phyloP scores from a whole-genome alignment of 1,140 invertebrate species.

The Brachionus manjavacas region DNA sequence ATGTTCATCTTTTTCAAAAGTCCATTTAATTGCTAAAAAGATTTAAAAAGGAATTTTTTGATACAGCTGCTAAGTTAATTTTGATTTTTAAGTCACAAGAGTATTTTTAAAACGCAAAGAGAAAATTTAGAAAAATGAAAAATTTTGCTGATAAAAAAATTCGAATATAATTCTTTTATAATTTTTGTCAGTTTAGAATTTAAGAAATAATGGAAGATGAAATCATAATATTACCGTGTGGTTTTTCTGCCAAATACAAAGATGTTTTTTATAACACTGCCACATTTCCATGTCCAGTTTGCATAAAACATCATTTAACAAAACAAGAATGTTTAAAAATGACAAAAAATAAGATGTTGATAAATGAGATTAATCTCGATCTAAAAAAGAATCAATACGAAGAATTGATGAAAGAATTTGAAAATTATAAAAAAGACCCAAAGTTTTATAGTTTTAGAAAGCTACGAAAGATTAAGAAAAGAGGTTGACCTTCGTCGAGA shows the following conservation, averaged over 20 bases:
- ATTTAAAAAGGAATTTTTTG: too few species aligned
- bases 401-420: not conserved
- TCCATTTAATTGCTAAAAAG: too few species aligned
- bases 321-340: not conserved
- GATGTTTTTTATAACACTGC: not conserved
- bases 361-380: not conserved
- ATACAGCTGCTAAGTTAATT: too few species aligned
- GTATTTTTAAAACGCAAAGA: too few species aligned
- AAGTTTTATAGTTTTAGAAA: not conserved
- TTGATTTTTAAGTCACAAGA: too few species aligned
- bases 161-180: too few species aligned
- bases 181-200: too few species aligned
- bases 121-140: too few species aligned
- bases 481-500: not conserved
- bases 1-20: too few species aligned
- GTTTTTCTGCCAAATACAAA: not conserved
- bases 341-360: not conserved
- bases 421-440: not conserved
- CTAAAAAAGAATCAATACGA: not conserved
- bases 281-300: not conserved
- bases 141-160: too few species aligned
- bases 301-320: not conserved
- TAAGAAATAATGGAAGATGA: not conserved
- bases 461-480: not conserved
- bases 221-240: not conserved